Base-by-base conservation (phyloP, 2,797 vertebrate species). In the Amphiprion clarkii region DNA sequence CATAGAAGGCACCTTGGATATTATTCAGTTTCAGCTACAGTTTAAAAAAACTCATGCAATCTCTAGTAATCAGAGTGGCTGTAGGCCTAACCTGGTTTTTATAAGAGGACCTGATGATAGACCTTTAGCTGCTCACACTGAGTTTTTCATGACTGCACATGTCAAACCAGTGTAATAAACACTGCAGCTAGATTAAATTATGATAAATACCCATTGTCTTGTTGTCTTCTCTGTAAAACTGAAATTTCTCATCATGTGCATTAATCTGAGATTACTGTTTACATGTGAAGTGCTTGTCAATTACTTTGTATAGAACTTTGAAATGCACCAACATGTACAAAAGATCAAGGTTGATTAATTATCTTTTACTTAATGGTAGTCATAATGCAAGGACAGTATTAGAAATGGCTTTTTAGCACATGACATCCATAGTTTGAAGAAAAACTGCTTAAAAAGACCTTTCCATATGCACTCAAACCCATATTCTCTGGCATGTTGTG, bases 1-100 rank as follows among this genome's bases (percentile, higher is more conserved):
- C 88, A 70, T 89, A 63, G 82, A 90, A 87, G 79, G 88, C 88
- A 90, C 84, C 89, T 77, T 77, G 86, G 89, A 89, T 90, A 80
- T 31, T 59, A 91, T 90, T 94, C 65, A 36, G 55, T 84, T 91
- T 90, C 87, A 90, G 86, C 79, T 66, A 70, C 73, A 91, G 72
- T 80, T 78, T 76, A 78, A 59, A 80, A 36, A 88, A 91, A 81
- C 87, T 79, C 74, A 68, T 64, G 68, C 67, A 51, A 70, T 74
- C 67, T 58, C 74, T 84, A 66, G 77, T 76, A 87, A 85, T 90
- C 79, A 79, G 67, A 74, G 73, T 54, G 82, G 52, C 79, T 84
- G 70, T 58, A 75, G 67, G 81, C 62, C 71, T 81, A 76, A 79
- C 42, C 52, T 33, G 46, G 67, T 39, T 79, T 89, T 92, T 88